Conservation (phyloP, 2,113 vertebrate genomes). For the Haliaeetus leucogaster region DNA sequence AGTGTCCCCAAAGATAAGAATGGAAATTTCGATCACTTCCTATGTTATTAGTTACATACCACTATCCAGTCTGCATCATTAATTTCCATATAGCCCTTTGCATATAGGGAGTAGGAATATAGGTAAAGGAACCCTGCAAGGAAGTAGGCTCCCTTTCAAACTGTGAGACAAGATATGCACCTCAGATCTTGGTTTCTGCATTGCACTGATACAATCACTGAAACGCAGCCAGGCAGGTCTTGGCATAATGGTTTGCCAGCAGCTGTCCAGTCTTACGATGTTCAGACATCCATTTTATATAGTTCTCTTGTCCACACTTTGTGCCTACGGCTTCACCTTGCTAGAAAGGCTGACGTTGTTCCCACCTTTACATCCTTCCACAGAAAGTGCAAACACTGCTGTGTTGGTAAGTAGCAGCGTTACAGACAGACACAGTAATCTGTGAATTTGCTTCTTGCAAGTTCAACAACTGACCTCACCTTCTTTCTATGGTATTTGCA, state of each 20-base stretch:
- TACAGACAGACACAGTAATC: not conserved
- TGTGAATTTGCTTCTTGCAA: not conserved
- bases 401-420: not conserved
- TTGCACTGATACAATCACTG: not conserved
- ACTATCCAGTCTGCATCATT: not conserved
- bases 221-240: not conserved
- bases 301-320: not conserved
- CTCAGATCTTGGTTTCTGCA: not conserved
- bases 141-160: not conserved
- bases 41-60: not conserved
- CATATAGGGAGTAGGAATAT: fast-evolving
- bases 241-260: not conserved
- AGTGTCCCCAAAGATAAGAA: not conserved
- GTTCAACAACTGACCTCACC: not conserved
- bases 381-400: fast-evolving
- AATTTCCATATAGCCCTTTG: not conserved
- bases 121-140: not conserved
- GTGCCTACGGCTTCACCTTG: not conserved
- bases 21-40: not conserved
- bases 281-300: fast-evolving
- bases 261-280: not conserved
- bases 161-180: not conserved
- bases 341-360: not conserved
- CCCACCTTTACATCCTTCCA: not conserved
- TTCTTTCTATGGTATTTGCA: not conserved